Evolutionary conservation across 2,113 vertebrate species (phyloP), one percentile per base, ranked within the genome.

Genomic region (Tretioscincus oriximinensis): DNA sequence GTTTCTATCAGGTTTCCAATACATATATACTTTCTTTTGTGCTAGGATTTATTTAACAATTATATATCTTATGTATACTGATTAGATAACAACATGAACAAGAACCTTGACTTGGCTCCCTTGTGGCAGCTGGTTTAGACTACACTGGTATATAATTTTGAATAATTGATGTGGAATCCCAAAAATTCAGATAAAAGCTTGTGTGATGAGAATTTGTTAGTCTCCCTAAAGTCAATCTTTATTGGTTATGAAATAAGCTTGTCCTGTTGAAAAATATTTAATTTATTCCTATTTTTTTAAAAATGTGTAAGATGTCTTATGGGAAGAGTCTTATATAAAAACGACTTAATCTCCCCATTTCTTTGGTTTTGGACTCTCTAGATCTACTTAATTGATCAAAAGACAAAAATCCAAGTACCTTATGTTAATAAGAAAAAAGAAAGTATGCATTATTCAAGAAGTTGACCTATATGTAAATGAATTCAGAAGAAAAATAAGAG

Each of bases 401-500:
- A 68, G 29, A 47, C 74, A 90, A 28, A 81, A 31, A n/a, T 54
- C n/a, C 26, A 80, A 79, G 78, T 85, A 80, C 41, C 47, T 77
- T 2, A 0, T 76, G 41, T 65, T 79, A 83, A 69, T 73, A 85
- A 81, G 10, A 22, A 24, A 7, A 51, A 79, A 80, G 0, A 81
- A 5, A 84, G 45, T 31, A 76, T 84, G 31, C 7, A 87, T 86
- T 86, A 88, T 87, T 91, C 61, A 81, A 28, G 14, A 81, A 65
- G 28, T 66, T 90, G 74, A 82, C 47, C 26, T 82, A 47, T 76
- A 83, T 61, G 51, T 28, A 89, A 85, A 88, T 82, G 22, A 82
- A 64, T 10, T 73, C 41, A 68, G 31, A 26, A n/a, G 81, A 80
- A 83, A 78, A 80, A 79, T 84, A 74, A 80, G 85, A 72, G 1